Percentiles rank a stretch among this genome's conserved stretches.
phyloP scores from a whole-genome alignment of 2,797 vertebrate species.

The Pristis pectinata region DNA sequence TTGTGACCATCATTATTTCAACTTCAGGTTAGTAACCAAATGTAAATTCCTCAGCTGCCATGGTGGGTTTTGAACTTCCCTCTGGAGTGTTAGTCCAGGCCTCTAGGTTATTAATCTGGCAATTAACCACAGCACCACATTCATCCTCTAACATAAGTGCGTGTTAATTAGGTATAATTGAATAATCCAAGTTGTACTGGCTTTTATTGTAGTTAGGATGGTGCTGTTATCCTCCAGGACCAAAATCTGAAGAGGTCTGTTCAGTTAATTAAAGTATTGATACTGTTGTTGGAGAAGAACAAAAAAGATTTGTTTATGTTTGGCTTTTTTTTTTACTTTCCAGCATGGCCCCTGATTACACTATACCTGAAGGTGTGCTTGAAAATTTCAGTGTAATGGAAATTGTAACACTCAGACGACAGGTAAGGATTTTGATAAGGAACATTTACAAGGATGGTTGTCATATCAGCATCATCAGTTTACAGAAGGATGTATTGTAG shows the following conservation, averaged over 20 bases:
- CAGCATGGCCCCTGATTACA: slow-evolving; percentile 28
- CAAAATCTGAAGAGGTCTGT: background rate
- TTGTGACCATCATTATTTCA: too few species aligned
- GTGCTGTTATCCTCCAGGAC: background rate
- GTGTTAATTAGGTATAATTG: background rate
- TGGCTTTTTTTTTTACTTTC: background rate
- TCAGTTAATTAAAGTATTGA: background rate
- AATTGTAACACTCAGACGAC: slow-evolving; percentile 60
- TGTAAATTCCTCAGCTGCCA: too few species aligned
- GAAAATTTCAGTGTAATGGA: slow-evolving; percentile 56
- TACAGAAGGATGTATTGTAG: background rate
- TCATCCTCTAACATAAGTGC: background rate
- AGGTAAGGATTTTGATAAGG: slow-evolving; percentile 53
- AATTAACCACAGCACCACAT: too few species aligned
- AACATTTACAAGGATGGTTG: background rate
- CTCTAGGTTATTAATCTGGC: too few species aligned
- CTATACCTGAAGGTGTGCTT: slow-evolving; percentile 43
- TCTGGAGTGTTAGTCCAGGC: too few species aligned
- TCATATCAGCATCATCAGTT: background rate
- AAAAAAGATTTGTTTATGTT: background rate
- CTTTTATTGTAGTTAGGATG: background rate
- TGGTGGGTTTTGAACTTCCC: too few species aligned
- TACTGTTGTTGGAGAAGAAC: too few species aligned
- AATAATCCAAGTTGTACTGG: background rate
- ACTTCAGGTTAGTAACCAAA: too few species aligned